Percentiles rank a stretch among this genome's conserved stretches.
These are phyloP conservation scores for Phacellophora camtschatica DNA, from an alignment of 30 jellyfish, hydroid and myxozoan species.

Conservation along the genomic window DNA sequence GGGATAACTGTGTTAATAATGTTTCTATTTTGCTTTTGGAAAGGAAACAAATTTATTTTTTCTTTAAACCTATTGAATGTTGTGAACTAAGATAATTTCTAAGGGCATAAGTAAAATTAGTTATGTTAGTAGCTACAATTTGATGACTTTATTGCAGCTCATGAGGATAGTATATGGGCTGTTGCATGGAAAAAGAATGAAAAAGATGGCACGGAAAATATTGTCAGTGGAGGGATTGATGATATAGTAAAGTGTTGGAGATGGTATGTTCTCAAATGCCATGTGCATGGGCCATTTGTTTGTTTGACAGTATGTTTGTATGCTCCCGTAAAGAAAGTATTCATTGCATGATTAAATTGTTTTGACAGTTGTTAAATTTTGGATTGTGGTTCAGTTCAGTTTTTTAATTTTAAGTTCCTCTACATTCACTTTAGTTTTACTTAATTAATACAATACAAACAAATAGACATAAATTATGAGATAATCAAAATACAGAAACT, in stretches of 20 bases:
- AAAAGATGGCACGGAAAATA: slow-evolving; percentile 84
- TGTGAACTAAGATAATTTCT: not conserved
- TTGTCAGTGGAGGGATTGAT: slow-evolving; percentile 96
- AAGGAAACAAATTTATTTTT: too few relatives aligned
- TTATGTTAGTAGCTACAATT: not conserved
- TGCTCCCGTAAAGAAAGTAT: too few relatives aligned
- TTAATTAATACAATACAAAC: too few relatives aligned
- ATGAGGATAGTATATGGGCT: slow-evolving; percentile 98
- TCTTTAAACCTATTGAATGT: not conserved
- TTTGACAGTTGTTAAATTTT: too few relatives aligned
- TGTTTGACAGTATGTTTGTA: not conserved
- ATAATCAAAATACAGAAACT: too few relatives aligned
- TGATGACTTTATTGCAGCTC: slow-evolving; percentile 60
- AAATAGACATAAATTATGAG: too few relatives aligned
- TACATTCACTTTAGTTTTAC: too few relatives aligned
- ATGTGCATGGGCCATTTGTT: not conserved
- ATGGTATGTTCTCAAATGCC: slow-evolving; percentile 82
- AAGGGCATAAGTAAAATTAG: not conserved
- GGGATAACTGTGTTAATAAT: too few relatives aligned
- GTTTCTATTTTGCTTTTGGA: too few relatives aligned
- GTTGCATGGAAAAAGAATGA: slow-evolving; percentile 96
- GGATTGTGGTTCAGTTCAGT: too few relatives aligned
- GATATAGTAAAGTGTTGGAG: slow-evolving; percentile 95
- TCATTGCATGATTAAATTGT: too few relatives aligned
- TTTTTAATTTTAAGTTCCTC: too few relatives aligned